A percentile compares a stretch with the other conserved stretches of the same genome.
Evolutionary conservation across 2,797 vertebrate species (phyloP).

Genomic region (Vireo griseus): DNA sequence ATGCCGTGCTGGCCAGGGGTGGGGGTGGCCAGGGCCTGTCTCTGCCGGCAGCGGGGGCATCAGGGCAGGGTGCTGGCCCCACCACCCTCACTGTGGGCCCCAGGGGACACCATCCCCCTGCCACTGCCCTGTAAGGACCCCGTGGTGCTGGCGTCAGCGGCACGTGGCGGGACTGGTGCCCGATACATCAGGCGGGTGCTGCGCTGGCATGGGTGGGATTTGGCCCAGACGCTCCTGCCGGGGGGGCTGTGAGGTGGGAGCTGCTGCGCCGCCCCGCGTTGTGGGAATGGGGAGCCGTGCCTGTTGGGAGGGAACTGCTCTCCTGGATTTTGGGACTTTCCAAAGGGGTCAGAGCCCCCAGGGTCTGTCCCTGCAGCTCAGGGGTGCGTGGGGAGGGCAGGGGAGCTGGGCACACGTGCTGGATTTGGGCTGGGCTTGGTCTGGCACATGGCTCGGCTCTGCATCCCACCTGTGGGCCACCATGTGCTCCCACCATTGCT

Average conservation of each 20-base stretch:
- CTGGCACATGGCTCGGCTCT: fast-evolving
- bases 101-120: neutral
- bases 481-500: fast-evolving
- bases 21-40: fast-evolving
- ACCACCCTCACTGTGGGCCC: fast-evolving
- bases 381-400: neutral
- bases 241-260: conserved; percentile 12
- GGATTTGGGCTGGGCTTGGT: neutral
- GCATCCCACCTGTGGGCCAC: fast-evolving
- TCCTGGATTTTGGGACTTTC: neutral
- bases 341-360: neutral
- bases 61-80: neutral
- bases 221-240: neutral
- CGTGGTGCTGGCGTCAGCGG: neutral
- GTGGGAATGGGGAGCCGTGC: neutral
- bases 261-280: fast-evolving
- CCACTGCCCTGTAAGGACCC: neutral
- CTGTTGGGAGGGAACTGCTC: neutral
- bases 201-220: conserved; percentile 46
- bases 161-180: neutral
- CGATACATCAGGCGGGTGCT: neutral
- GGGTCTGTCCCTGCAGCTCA: neutral
- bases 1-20: fast-evolving
- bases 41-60: fast-evolving
- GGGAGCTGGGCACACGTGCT: fast-evolving